Evolutionary conservation across 2,113 vertebrate species (phyloP).

Genomic region (Nothocercus nigrocapillus): DNA sequence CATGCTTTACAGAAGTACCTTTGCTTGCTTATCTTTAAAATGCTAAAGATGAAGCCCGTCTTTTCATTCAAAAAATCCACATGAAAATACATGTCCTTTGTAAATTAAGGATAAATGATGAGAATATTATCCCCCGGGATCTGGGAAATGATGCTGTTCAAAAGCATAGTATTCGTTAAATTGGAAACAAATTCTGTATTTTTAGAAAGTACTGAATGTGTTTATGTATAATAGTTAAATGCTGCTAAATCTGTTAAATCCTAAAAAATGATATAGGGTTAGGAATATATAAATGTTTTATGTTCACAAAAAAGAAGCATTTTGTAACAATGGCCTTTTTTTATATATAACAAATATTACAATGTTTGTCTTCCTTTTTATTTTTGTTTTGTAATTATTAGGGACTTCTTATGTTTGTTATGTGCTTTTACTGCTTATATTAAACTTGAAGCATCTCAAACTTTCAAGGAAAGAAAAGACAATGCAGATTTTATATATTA

Average conservation of each 20-base stretch:
- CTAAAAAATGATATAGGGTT: neutral
- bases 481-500: neutral
- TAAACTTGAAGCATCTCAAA: neutral
- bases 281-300: neutral
- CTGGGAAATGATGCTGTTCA: neutral
- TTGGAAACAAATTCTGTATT: fast-evolving
- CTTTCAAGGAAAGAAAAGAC: neutral
- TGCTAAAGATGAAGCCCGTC: fast-evolving
- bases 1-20: neutral
- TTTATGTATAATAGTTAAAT: neutral
- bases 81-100: neutral
- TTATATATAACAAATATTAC: neutral
- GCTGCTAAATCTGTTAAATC: too few species aligned
- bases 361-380: fast-evolving
- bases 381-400: neutral
- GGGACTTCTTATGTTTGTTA: fast-evolving
- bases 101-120: neutral
- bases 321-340: neutral
- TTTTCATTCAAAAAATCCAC: neutral
- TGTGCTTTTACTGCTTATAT: fast-evolving
- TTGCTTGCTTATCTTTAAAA: neutral
- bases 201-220: neutral
- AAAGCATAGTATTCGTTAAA: neutral
- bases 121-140: neutral
- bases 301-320: neutral